A percentile compares a stretch with the other conserved stretches of the same genome.
These are phyloP conservation scores for Orthosia gracilis DNA, from an alignment of 2,888 invertebrate genomes.

Conservation along the genomic window DNA sequence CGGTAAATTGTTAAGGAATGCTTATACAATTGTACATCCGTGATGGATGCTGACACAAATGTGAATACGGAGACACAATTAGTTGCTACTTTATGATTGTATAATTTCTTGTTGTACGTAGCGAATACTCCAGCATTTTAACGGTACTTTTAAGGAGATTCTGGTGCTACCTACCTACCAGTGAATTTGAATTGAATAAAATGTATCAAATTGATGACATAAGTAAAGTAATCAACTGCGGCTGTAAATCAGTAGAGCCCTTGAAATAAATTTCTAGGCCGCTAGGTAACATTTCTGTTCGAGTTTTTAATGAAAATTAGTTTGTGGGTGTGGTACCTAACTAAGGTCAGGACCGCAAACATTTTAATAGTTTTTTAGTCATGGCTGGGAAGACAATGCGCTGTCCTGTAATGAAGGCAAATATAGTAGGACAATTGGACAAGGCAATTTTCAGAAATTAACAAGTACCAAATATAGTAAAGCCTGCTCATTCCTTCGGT, in stretches of 20 bases:
- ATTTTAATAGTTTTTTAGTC: neutral
- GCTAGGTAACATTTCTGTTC: neutral
- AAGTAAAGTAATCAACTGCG: conserved; percentile 18
- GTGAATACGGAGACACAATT: conserved; percentile 53
- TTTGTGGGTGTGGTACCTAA: neutral
- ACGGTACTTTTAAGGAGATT: conserved; percentile 21
- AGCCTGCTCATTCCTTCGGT: neutral
- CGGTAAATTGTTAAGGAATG: conserved; percentile 58
- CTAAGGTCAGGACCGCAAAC: neutral
- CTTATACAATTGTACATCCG: conserved; percentile 46
- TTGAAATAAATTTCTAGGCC: conserved; percentile 35
- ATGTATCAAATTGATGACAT: conserved; percentile 24
- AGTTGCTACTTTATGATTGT: conserved; percentile 39
- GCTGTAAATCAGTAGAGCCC: conserved; percentile 16
- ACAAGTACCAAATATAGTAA: neutral
- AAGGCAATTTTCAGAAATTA: neutral
- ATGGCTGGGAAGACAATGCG: too few species aligned
- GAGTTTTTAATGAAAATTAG: neutral
- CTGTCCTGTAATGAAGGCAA: neutral
- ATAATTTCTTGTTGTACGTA: conserved; percentile 18
- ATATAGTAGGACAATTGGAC: too few species aligned
- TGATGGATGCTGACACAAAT: conserved; percentile 58
- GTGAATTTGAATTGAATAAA: conserved; percentile 36
- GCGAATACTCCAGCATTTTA: conserved; percentile 24
- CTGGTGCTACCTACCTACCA: conserved; percentile 8